Evolutionary conservation across 2,113 vertebrate genomes (phyloP), one percentile per base, ranked within the genome.

Genomic region (Serinus canaria): DNA sequence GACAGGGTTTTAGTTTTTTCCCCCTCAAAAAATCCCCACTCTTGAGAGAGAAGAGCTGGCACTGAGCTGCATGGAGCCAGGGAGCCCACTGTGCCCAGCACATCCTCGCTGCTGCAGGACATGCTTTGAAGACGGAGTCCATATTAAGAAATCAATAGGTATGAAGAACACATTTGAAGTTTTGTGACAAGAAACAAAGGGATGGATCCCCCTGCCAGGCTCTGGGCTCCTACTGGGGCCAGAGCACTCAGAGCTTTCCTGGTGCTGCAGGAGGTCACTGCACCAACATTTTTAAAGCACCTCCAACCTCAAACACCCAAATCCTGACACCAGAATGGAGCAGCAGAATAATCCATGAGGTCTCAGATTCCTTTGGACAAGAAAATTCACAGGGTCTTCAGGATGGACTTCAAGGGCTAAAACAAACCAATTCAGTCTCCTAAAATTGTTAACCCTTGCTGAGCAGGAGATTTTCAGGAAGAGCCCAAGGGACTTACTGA

Each of bases 61-160:
- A 44, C 80, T 58, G 78, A 96, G 87, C 96, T 96, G 81, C 62
- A 1, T 50, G 89, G 75, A 89, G 83, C 82, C 63, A 11, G 43
- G 79, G 60, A 94, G 86, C 83, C 72, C 82, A 84, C 50, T 68
- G 89, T 3, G 22, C 69, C 15, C 24, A 90, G 81, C 70, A 76
- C 80, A 79, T 72, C 82, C 77, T 93, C 83, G 90, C 69, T 70
- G 95, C 90, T 93, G 88, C 81, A 81, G 56, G 73, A 89, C 95
- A 52, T 3, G 20, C 94, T 97, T 96, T 96, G 89, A 96, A 86
- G 41, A 16, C 94, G 52, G 62, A 90, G 47, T 75, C 89, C 74
- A 47, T 69, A 66, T 89, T 93, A 96, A 63, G 92, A 94, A 96
- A 96, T 96, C 15, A 3, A 90, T 73, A 84, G 66, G 62, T 78